Evolutionary conservation across 2,888 invertebrate species (phyloP), one percentile per base, ranked within the genome.

Genomic region (Cataglyphis livida): DNA sequence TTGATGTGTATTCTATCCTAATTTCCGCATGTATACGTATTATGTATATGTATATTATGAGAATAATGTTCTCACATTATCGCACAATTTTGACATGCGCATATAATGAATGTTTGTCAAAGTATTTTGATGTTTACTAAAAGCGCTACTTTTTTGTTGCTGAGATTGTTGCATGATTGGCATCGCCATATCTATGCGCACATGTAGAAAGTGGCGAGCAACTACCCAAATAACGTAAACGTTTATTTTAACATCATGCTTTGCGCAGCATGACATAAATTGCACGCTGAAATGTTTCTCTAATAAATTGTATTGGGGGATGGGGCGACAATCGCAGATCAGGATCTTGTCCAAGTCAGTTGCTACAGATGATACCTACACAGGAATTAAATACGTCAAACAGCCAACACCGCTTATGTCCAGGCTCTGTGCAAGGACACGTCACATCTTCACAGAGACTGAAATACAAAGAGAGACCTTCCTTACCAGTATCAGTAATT

Each of bases 291-390:
- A 81, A 85, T 87, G 83, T 90, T 85, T 86, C 82, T 89, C 89
- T 91, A 89, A 89, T 90, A 81, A 51, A 51, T 87, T 87, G 12
- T 79, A 21, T 71, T 83, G 85, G 88, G 87, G 91, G 88, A 86
- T 83, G 88, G 89, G 65, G 87, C 81, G 81, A 88, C 90, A 91
- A 92, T 90, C 95, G 25, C 59, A 97, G 98, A 96, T 98, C 98
- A 92, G 98, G 98, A 85, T 98, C 98, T 91, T 98, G 98, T 95
- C 98, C 98, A 90, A 98, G 98, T 95, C 98, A 98, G 95, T 96
- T 98, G 95, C 96, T 98, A 93, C 97, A 98, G 94, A 95, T 96
- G 92, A 95, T 96, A 94, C 96, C 97, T 79, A 94, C 95, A 75
- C 96, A 96, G 90, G 95, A 95, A 91, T 92, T 95, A 90, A 93